Evolutionary conservation across 37 sponge, comb jelly and placozoan genomes (phyloP), one percentile per base, ranked within the genome.

Genomic region (Oscarella lobularis): DNA sequence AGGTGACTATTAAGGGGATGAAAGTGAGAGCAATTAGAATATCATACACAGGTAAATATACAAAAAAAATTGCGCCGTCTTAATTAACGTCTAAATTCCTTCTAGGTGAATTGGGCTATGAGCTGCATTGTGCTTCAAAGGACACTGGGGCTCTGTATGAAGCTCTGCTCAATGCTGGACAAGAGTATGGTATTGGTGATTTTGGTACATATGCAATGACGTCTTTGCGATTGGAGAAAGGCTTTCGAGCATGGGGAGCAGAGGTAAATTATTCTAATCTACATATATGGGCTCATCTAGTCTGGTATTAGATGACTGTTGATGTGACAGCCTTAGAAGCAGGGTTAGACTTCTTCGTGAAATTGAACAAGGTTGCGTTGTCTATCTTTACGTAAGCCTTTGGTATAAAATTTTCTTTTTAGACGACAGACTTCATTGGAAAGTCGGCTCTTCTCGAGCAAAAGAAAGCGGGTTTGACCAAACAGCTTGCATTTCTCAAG

Each of bases 401-500:
- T 48, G 60, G 9, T 9, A 48, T 20, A 48, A 27, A 20, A 48
- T 48, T 9, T 20, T 20, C 20, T 48, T 48, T 9, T 27, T 20
- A 48, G 60, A 48, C 14, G 9, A 20, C 60, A 9, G 82, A 90
- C 6, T 90, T 90, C 80, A 74, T 87, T 66, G 92, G 92, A 3
- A 55, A 78, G 32, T 76, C 87, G 9, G 86, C 89, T 2, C 73
- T 92, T 2, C 1, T 83, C n/a, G 67, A 79, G 39, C 83, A 80
- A 77, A 74, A 82, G 69, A 68, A 77, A 38, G 30, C 69, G 30
- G 89, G 89, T 34, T 6, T 85, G 5, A 69, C 37, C 31, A 68
- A 80, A 33, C 40, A 40, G 40, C 72, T 92, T 66, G 78, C 38
- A 0, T 67, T 68, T 5, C 79, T 92, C n/a, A 76, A 80, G 4